Conservation (phyloP, 2,797 vertebrate genomes). For the Pangasius krempfi region DNA sequence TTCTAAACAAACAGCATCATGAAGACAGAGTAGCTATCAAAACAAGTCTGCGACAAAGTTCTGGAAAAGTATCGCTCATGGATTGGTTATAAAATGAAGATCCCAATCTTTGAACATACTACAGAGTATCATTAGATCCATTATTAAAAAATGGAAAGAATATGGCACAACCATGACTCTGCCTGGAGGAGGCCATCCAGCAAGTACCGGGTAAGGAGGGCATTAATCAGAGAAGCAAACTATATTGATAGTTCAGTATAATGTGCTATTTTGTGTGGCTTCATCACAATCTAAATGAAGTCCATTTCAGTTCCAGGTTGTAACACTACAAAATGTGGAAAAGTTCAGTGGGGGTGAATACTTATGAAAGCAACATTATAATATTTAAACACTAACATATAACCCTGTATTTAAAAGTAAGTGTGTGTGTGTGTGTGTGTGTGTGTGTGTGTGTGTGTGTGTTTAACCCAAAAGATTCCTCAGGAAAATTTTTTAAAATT, state of each 20-base stretch:
- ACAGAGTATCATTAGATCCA: background rate
- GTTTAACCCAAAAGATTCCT: too few relatives aligned
- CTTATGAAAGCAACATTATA: too few relatives aligned
- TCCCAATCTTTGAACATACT: background rate
- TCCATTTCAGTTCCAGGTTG: too few relatives aligned
- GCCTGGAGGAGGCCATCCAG: background rate
- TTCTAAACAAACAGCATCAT: background rate
- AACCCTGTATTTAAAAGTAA: too few relatives aligned
- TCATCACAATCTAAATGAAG: too few relatives aligned
- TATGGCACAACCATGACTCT: background rate
- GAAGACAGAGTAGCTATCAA: background rate
- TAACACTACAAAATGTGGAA: too few relatives aligned
- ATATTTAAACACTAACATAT: too few relatives aligned
- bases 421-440: too few relatives aligned
- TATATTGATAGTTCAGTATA: background rate
- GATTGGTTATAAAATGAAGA: background rate
- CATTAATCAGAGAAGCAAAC: background rate
- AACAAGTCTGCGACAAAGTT: background rate
- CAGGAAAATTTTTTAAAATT: too few relatives aligned
- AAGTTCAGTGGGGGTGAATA: too few relatives aligned
- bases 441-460: too few relatives aligned
- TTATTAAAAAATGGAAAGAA: background rate
- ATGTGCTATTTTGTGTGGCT: too few relatives aligned
- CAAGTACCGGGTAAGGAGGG: background rate
- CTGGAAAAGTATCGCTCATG: background rate